Conservation (phyloP, 2,797 vertebrate genomes). For the Falco novaeseelandiae region DNA sequence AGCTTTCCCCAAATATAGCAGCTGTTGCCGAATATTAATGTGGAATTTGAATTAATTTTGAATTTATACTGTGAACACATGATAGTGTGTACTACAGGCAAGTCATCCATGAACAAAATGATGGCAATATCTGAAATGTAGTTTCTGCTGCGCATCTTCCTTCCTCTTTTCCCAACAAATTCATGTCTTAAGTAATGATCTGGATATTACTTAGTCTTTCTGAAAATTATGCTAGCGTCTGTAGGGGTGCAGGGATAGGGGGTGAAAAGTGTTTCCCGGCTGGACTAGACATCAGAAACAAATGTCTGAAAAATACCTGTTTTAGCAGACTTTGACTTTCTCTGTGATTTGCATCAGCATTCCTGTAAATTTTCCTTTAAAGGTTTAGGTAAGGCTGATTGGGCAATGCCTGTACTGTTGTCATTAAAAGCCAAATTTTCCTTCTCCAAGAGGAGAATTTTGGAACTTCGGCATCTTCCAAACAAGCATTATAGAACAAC, state of each 20-base stretch:
- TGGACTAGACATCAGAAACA: neutral
- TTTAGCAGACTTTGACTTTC: neutral
- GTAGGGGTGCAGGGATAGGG: neutral
- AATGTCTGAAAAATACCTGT: neutral
- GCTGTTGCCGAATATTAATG: neutral
- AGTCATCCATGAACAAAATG: neutral
- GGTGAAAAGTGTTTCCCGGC: neutral
- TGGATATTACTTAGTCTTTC: neutral
- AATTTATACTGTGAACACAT: neutral
- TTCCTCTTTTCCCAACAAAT: neutral
- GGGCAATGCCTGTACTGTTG: neutral
- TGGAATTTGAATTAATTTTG: neutral
- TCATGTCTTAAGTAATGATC: neutral
- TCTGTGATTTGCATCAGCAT: neutral
- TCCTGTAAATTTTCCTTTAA: neutral
- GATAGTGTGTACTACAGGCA: neutral
- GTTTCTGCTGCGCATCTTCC: neutral
- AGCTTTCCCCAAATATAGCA: neutral
- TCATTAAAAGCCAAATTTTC: neutral
- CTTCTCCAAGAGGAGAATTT: neutral
- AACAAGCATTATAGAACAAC: neutral
- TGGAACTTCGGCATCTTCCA: neutral
- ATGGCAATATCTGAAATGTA: neutral
- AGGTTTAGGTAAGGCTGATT: neutral
- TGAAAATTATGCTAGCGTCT: neutral